Conservation (phyloP, 2,113 vertebrate genomes). For the Cnemophilus loriae region DNA sequence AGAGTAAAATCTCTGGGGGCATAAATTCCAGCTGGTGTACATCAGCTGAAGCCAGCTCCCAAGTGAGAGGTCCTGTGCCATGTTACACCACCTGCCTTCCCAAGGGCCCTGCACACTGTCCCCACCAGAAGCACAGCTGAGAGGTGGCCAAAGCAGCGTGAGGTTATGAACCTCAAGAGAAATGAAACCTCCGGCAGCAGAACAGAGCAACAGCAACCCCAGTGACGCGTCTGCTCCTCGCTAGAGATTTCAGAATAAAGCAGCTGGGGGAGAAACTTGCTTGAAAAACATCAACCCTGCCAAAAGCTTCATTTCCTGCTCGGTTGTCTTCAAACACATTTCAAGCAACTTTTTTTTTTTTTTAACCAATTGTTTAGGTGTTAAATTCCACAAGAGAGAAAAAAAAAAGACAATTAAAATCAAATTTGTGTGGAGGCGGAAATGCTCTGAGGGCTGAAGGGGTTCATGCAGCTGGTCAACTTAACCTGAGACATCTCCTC, state of each 20-base stretch:
- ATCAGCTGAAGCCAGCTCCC: neutral
- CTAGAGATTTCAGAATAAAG: neutral
- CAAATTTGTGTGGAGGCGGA: neutral
- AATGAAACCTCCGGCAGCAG: rapidly evolving
- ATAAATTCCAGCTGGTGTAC: neutral
- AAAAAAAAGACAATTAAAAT: neutral
- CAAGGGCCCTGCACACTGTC: neutral
- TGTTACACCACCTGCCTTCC: neutral
- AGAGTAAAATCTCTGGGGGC: neutral
- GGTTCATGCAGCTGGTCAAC: neutral
- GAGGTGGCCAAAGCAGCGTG: neutral
- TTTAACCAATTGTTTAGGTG: neutral
- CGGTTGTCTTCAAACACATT: neutral
- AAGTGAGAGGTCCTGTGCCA: neutral
- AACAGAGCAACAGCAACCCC: neutral
- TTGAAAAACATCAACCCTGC: neutral
- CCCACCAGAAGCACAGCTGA: neutral
- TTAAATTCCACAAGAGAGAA: neutral
- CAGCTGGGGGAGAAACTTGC: neutral
- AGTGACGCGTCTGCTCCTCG: neutral
- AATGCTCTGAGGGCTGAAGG: neutral
- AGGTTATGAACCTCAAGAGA: neutral
- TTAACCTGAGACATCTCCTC: neutral
- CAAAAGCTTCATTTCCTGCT: neutral
- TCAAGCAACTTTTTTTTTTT: neutral